These are phyloP conservation scores for Galemys pyrenaicus DNA, from an alignment of 2,113 vertebrate genomes.

Conservation along the genomic window DNA sequence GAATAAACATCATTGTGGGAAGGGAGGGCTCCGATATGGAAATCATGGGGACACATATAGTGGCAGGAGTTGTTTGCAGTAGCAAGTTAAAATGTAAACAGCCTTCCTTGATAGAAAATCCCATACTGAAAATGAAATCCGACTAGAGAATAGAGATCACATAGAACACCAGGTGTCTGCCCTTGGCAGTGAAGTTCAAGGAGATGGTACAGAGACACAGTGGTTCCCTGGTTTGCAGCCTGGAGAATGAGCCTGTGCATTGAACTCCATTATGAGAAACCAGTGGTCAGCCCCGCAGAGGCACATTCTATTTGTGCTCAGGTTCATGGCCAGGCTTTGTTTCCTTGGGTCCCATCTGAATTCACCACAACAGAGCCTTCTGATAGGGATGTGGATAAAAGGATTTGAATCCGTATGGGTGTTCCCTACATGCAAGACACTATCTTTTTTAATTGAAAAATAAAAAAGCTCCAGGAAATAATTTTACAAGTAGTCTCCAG, in stretches of 20 bases:
- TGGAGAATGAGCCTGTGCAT: background rate
- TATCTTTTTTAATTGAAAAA: background rate
- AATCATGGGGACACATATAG: background rate
- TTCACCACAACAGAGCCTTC: background rate
- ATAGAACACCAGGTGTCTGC: background rate
- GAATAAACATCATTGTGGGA: constrained; percentile 42
- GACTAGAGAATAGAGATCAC: background rate
- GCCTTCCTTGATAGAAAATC: background rate
- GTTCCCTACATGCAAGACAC: background rate
- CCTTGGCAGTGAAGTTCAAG: accelerated
- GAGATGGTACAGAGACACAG: accelerated
- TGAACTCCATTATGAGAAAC: background rate
- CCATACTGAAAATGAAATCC: background rate
- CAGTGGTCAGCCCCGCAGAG: background rate
- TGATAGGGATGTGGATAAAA: background rate
- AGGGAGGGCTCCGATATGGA: constrained; percentile 3
- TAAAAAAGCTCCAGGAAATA: background rate
- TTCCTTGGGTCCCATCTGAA: background rate
- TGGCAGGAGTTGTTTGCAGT: background rate
- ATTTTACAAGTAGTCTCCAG: background rate
- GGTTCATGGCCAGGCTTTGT: background rate
- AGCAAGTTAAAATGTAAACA: constrained; percentile 27
- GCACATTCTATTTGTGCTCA: background rate
- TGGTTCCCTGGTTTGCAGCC: too few species aligned
- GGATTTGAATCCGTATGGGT: background rate